A percentile compares a stretch with the other conserved stretches of the same genome.
These are phyloP conservation scores for Crax fasciolata DNA, from an alignment of 2,797 vertebrate species.

Conservation along the genomic window DNA sequence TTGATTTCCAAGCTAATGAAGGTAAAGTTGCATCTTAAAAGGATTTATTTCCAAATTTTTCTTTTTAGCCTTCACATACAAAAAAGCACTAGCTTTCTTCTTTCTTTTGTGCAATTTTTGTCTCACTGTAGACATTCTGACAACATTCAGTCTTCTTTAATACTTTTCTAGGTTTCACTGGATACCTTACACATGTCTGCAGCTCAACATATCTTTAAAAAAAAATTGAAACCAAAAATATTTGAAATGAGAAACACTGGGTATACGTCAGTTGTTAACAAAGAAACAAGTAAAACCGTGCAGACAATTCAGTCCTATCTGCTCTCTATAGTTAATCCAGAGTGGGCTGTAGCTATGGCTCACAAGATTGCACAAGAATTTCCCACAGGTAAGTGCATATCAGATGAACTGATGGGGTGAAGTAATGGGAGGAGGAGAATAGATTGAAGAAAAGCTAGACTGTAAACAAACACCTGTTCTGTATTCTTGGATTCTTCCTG, in stretches of 20 bases:
- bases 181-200: slow-evolving; percentile 93
- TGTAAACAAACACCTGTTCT: background rate
- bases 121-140: background rate
- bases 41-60: background rate
- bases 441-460: background rate
- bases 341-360: slow-evolving; percentile 93
- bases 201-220: slow-evolving; percentile 91
- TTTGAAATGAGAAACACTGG: slow-evolving; percentile 83
- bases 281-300: slow-evolving; percentile 84
- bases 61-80: background rate
- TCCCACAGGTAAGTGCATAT: slow-evolving; percentile 85
- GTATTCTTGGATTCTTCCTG: background rate
- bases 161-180: slow-evolving; percentile 85
- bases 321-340: slow-evolving; percentile 90
- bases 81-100: background rate
- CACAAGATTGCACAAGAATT: slow-evolving; percentile 94
- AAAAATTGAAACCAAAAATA: slow-evolving; percentile 90
- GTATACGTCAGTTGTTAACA: slow-evolving; percentile 77
- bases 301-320: slow-evolving; percentile 90
- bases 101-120: background rate
- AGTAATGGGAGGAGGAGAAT: background rate
- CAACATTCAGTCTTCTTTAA: background rate
- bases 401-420: background rate
- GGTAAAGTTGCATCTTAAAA: slow-evolving; percentile 80
- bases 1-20: slow-evolving; percentile 96